A percentile compares a stretch with the other conserved stretches of the same genome.
Evolutionary conservation across 2,113 vertebrate species (phyloP).

Genomic region (Xiphorhynchus elegans): DNA sequence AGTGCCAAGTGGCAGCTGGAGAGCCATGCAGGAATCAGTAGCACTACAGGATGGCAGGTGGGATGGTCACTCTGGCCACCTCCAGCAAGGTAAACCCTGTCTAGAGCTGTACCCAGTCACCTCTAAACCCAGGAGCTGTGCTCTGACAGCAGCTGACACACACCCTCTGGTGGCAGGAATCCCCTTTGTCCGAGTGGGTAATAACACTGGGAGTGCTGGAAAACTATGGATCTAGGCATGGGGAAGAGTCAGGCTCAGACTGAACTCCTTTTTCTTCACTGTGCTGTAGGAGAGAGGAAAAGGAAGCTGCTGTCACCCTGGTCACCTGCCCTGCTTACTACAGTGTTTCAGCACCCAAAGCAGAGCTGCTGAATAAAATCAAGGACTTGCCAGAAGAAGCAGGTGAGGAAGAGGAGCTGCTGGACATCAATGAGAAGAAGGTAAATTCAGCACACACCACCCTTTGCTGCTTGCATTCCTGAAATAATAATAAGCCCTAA

Average conservation of each 20-base stretch:
- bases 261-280: constrained; percentile 5
- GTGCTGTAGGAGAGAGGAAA: constrained; percentile 69
- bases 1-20: not conserved
- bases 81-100: not conserved
- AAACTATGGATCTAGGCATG: not conserved
- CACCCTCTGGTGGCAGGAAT: constrained; percentile 52
- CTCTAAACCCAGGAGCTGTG: not conserved
- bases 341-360: constrained; percentile 63
- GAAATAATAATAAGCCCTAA: not conserved
- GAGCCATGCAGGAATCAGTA: not conserved
- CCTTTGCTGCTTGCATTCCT: not conserved
- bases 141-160: not conserved
- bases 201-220: not conserved
- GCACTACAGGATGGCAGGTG: not conserved
- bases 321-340: constrained; percentile 76
- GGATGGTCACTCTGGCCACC: not conserved
- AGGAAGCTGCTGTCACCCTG: constrained; percentile 35
- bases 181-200: not conserved
- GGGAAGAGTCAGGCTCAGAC: not conserved
- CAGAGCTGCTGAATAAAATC: constrained; percentile 75
- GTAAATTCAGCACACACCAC: constrained; percentile 61
- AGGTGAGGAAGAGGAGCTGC: constrained; percentile 76
- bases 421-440: constrained; percentile 87
- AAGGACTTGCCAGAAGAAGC: constrained; percentile 72
- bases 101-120: not conserved